Percentiles rank a stretch among this genome's conserved stretches.
Evolutionary conservation across 2,797 vertebrate genomes (phyloP).

Genomic region (Mastacembelus armatus): DNA sequence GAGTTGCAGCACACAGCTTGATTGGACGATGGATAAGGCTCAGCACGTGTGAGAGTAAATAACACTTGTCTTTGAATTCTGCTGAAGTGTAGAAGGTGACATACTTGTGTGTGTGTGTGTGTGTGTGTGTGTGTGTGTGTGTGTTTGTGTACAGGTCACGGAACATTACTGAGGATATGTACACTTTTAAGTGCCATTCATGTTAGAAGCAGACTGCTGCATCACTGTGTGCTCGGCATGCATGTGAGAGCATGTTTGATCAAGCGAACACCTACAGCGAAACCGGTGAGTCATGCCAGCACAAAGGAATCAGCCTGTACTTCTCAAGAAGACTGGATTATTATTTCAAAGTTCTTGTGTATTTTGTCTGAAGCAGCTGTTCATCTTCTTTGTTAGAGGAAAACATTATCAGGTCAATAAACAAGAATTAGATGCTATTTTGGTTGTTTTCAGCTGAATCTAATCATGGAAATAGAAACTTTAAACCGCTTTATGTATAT

Average conservation of each 20-base stretch:
- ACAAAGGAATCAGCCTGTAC: not conserved
- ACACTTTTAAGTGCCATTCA: not conserved
- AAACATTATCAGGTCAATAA: not conserved
- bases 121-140: not conserved
- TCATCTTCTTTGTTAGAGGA: conserved; percentile 4
- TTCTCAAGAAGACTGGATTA: conserved; percentile 48
- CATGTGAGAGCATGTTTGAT: conserved; percentile 41
- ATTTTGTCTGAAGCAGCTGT: conserved; percentile 46
- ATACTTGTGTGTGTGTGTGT: not conserved
- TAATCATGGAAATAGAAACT: conserved; percentile 3
- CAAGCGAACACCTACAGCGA: conserved; percentile 35
- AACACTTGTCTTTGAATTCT: conserved; percentile 5
- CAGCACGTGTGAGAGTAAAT: not conserved
- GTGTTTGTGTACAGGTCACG: conserved; percentile 1
- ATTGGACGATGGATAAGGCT: conserved; percentile 9
- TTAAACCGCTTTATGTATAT: not conserved
- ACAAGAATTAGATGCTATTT: not conserved
- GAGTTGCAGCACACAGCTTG: not conserved
- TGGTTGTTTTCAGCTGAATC: conserved; percentile 6
- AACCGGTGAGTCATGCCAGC: conserved; percentile 44
- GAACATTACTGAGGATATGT: conserved; percentile 35
- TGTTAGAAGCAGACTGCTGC: conserved; percentile 6
- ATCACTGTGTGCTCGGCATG: conserved; percentile 7
- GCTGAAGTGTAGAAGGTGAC: not conserved
- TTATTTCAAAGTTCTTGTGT: conserved; percentile 41